A percentile compares a stretch with the other conserved stretches of the same genome.
Evolutionary conservation across 2,888 invertebrate genomes (phyloP).

Genomic region (Odontocerum albicorne): DNA sequence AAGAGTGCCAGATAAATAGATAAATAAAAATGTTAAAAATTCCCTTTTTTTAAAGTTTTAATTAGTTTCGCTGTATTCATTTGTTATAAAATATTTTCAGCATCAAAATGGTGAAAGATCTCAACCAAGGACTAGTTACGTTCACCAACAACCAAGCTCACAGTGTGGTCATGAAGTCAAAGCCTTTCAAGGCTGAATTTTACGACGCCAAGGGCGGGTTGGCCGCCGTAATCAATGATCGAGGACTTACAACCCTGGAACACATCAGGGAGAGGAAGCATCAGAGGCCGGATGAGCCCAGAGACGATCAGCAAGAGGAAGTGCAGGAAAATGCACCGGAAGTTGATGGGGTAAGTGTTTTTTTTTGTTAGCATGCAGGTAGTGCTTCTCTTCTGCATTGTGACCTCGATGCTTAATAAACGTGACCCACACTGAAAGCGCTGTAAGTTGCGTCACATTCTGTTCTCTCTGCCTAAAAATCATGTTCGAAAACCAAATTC

Average conservation of each 20-base stretch:
- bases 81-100: too few species aligned
- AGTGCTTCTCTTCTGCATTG: too few species aligned
- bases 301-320: constrained; percentile 24
- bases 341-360: constrained; percentile 3
- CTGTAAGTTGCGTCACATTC: too few species aligned
- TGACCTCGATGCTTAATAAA: too few species aligned
- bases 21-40: too few species aligned
- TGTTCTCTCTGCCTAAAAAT: too few species aligned
- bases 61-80: too few species aligned
- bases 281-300: constrained; percentile 11
- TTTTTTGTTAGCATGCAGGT: not conserved
- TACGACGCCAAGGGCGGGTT: constrained; percentile 67
- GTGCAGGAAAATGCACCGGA: constrained; percentile 42
- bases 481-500: too few species aligned
- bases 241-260: constrained; percentile 90
- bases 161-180: constrained; percentile 62
- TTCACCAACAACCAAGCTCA: constrained; percentile 49
- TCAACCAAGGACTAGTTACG: constrained; percentile 38
- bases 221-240: constrained; percentile 81
- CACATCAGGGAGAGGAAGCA: constrained; percentile 71
- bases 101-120: constrained; percentile 12
- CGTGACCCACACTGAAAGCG: too few species aligned
- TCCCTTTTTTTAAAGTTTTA: too few species aligned
- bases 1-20: too few species aligned
- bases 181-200: constrained; percentile 86